A percentile compares a stretch with the other conserved stretches of the same genome.
Conservation (phyloP, 2,797 vertebrate species). For the Phalloptychus januarius region DNA sequence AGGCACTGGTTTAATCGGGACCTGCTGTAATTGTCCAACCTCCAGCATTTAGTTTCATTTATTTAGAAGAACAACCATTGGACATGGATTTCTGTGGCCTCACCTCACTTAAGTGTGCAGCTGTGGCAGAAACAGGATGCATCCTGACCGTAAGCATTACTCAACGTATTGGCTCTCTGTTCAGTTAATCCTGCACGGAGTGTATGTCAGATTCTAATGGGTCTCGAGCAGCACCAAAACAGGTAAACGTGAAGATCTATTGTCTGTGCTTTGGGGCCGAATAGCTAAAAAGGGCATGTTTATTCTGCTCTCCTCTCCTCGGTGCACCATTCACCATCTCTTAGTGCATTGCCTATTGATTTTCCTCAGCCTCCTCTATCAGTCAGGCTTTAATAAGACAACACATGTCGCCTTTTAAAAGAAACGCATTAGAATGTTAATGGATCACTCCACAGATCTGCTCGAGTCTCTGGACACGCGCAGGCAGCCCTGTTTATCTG, state of each 20-base stretch:
- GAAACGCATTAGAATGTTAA: slow-evolving; percentile 76
- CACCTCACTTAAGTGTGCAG: slow-evolving; percentile 26
- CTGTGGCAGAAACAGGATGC: slow-evolving; percentile 20
- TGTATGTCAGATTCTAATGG: slow-evolving; percentile 71
- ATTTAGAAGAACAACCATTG: background rate
- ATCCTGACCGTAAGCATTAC: slow-evolving; percentile 40
- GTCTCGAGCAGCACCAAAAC: slow-evolving; percentile 64
- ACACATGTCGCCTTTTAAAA: slow-evolving; percentile 70
- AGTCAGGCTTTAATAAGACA: slow-evolving; percentile 77
- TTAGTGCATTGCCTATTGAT: slow-evolving; percentile 74
- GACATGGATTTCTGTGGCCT: slow-evolving; percentile 18
- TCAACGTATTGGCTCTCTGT: slow-evolving; percentile 56
- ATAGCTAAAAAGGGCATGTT: slow-evolving; percentile 74
- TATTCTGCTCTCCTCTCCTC: slow-evolving; percentile 62
- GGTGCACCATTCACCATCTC: slow-evolving; percentile 60
- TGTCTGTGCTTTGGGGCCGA: slow-evolving; percentile 61
- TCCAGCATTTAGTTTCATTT: background rate
- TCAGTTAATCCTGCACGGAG: slow-evolving; percentile 65
- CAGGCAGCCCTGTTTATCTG: slow-evolving; percentile 17
- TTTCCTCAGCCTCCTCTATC: slow-evolving; percentile 66
- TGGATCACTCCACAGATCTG: slow-evolving; percentile 56
- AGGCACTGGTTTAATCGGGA: slow-evolving; percentile 2
- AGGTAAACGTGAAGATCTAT: slow-evolving; percentile 70
- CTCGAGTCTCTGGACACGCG: slow-evolving; percentile 22
- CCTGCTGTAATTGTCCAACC: slow-evolving; percentile 8